Evolutionary conservation across 30 jellyfish, hydroid and myxozoan genomes (phyloP).

Genomic region (Clytia hemisphaerica): DNA sequence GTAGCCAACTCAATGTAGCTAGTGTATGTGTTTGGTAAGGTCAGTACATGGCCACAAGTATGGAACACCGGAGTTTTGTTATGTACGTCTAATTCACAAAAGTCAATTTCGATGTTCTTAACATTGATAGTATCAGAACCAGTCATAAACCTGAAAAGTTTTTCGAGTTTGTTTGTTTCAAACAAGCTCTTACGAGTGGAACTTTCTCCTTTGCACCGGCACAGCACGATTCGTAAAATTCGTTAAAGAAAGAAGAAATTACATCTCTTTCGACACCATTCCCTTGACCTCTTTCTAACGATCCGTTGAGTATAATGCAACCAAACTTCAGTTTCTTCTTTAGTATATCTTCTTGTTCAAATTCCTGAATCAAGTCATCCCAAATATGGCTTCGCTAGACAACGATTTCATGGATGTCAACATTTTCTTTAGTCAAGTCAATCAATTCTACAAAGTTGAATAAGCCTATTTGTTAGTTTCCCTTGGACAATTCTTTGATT

Average conservation of each 20-base stretch:
- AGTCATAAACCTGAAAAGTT: conserved; percentile 4
- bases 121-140: conserved; percentile 24
- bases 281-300: conserved; percentile 19
- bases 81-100: not conserved
- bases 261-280: conserved; percentile 17
- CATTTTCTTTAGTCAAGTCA: not conserved
- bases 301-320: not conserved
- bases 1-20: too few relatives aligned
- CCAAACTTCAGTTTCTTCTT: not conserved
- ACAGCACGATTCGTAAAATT: conserved; percentile 12
- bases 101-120: not conserved
- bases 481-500: too few relatives aligned
- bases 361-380: not conserved
- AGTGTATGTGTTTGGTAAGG: conserved; percentile 28
- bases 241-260: conserved; percentile 12
- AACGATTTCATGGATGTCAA: not conserved
- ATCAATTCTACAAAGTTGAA: not conserved
- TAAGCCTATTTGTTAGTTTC: too few relatives aligned
- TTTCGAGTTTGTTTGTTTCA: not conserved
- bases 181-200: conserved; percentile 24
- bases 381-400: not conserved
- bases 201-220: conserved; percentile 31
- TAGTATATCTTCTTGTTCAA: not conserved
- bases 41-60: conserved; percentile 26
- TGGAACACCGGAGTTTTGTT: conserved; percentile 27